Conservation (phyloP, 2,113 vertebrate genomes). For the Oreotrochilus melanogaster region DNA sequence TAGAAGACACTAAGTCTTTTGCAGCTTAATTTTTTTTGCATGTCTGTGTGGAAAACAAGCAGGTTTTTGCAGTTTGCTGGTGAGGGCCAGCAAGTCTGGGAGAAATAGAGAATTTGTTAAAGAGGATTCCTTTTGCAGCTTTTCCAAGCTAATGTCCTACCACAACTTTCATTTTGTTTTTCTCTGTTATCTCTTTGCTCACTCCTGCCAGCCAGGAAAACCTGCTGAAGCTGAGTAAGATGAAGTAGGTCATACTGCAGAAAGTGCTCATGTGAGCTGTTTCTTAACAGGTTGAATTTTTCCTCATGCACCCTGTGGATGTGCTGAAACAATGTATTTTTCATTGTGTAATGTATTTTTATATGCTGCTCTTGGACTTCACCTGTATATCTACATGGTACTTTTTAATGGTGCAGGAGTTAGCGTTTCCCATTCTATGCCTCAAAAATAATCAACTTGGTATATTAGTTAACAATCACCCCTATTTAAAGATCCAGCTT, state of each 20-base stretch:
- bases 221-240: not conserved
- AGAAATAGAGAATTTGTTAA: not conserved
- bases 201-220: not conserved
- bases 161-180: not conserved
- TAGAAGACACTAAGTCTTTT: not conserved
- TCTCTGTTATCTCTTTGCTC: not conserved
- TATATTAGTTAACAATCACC: not conserved
- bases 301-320: not conserved
- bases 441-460: not conserved
- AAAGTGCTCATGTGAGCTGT: slow-evolving; percentile 50
- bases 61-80: not conserved
- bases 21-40: not conserved
- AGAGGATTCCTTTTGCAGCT: not conserved
- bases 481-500: not conserved
- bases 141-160: not conserved
- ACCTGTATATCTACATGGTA: not conserved
- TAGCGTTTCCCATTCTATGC: not conserved
- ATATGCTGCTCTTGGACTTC: not conserved
- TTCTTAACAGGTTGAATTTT: slow-evolving; percentile 37
- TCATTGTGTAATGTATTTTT: not conserved
- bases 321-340: slow-evolving; percentile 1
- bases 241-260: slow-evolving; percentile 42
- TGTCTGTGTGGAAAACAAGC: not conserved
- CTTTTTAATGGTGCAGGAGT: not conserved
- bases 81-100: not conserved